Evolutionary conservation across 2,888 invertebrate species (phyloP).

Genomic region (Muscina levida): DNA sequence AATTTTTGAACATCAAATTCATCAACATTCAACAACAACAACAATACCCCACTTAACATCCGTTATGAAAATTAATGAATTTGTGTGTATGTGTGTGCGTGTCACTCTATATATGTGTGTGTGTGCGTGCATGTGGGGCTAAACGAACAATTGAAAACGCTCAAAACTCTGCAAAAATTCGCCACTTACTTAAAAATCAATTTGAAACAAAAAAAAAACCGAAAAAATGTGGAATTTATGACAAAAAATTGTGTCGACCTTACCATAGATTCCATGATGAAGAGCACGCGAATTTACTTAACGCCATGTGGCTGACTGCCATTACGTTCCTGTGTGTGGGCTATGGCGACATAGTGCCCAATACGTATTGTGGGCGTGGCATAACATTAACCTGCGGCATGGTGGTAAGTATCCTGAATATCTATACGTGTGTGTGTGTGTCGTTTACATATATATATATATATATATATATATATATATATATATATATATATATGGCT

Average conservation of each 20-base stretch:
- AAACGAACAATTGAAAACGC: constrained; percentile 4
- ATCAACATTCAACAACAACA: neutral
- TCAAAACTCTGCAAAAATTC: constrained; percentile 7
- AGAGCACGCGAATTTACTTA: constrained; percentile 98
- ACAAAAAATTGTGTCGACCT: constrained; percentile 7
- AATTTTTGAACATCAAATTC: neutral
- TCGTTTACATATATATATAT: too few relatives aligned
- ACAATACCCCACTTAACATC: neutral
- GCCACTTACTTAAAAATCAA: constrained; percentile 53
- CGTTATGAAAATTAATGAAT: constrained; percentile 26
- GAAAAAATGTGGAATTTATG: too few relatives aligned
- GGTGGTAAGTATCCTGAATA: constrained; percentile 91
- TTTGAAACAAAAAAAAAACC: constrained; percentile 42
- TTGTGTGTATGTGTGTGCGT: neutral
- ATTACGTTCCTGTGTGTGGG: constrained; percentile 99
- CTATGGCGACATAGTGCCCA: constrained; percentile 99
- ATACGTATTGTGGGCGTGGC: constrained; percentile 99
- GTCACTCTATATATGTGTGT: too few relatives aligned
- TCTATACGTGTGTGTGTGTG: too few relatives aligned
- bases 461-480: too few relatives aligned
- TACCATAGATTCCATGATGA: constrained; percentile 97
- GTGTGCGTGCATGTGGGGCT: too few relatives aligned
- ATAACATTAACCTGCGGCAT: constrained; percentile 99
- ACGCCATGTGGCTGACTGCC: constrained; percentile 99
- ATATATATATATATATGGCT: too few relatives aligned